Base-by-base conservation (phyloP, 1,140 invertebrate genomes). In the Panagrolaimus sp. region DNA sequence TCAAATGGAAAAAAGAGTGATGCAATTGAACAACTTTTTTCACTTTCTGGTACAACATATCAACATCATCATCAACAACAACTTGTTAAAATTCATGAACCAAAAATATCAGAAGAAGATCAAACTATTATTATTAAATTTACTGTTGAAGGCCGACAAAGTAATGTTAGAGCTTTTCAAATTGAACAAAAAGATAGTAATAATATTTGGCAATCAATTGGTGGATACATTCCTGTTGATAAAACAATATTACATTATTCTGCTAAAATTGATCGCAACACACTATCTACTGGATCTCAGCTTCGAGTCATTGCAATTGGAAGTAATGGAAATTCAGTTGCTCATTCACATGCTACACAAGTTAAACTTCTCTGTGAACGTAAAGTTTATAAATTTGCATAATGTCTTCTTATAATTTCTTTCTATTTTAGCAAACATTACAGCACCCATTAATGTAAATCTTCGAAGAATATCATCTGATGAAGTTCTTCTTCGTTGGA, bases 221-320 rank as follows among this genome's bases (percentile, higher is more conserved):
- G 51, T 11, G 20, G 20, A 25, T 16, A 57, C n/a, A 57, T 57
- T 8, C 20, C 20, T 16, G 51, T 20, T 16, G 51, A 57, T 27
- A 20, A 20, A 20, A 57, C 20, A 57, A 5, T 4, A 25, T 27
- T 57, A 25, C 11, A 57, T 16, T 57, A 57, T 27, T 20, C 20
- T 57, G 20, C 20, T n/a, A 27, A 25, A 11, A 11, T 57, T 11
- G 20, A 20, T 8, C 20, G 51, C 9, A 27, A 57, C 4, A 16
- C 13, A 25, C 4, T 57, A 25, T 11, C 51, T 1, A 57, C 9
- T 20, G 51, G 51, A 13, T 20, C 51, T n/a, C 27, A 25, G 9
- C 20, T 57, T 20, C 46, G 74, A 46, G 74, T 78, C 9, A 31
- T 45, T 31, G 74, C 74, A n/a, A 71, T 76, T 8, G 76, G 74